These are phyloP conservation scores for Lepus townsendii DNA, from an alignment of 2,797 vertebrate genomes.

Conservation along the genomic window DNA sequence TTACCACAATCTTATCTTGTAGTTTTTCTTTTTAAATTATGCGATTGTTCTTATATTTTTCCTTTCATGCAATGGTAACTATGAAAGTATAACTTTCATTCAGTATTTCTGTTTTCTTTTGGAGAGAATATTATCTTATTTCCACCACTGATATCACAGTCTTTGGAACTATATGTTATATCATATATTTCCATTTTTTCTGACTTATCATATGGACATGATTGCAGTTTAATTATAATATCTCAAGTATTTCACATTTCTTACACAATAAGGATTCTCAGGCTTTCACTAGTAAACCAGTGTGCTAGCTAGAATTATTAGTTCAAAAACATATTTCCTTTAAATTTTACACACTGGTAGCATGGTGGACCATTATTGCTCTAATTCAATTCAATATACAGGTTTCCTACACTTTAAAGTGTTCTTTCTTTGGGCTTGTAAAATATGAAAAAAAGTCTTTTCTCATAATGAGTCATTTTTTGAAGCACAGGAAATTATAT, in stretches of 20 bases:
- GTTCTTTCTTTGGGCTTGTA: neutral
- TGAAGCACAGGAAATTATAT: neutral
- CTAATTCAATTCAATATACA: neutral
- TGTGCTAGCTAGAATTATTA: neutral
- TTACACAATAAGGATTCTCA: neutral
- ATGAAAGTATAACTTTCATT: neutral
- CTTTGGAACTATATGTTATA: neutral
- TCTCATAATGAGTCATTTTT: neutral
- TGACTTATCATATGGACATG: neutral
- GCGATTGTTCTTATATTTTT: neutral
- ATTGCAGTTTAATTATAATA: neutral
- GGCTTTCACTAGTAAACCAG: neutral
- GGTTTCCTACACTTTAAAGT: neutral
- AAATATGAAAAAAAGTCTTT: slow-evolving; percentile 25
- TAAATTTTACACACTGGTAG: neutral
- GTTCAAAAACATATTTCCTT: neutral
- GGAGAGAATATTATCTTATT: neutral
- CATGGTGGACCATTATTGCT: neutral
- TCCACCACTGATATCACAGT: neutral
- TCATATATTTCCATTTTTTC: neutral
- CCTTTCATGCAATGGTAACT: neutral
- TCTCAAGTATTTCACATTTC: neutral
- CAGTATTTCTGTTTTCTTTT: neutral
- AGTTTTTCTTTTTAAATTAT: neutral
- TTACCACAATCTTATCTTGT: neutral